phyloP scores from a whole-genome alignment of 2,113 vertebrate genomes.

The Esox niger region DNA sequence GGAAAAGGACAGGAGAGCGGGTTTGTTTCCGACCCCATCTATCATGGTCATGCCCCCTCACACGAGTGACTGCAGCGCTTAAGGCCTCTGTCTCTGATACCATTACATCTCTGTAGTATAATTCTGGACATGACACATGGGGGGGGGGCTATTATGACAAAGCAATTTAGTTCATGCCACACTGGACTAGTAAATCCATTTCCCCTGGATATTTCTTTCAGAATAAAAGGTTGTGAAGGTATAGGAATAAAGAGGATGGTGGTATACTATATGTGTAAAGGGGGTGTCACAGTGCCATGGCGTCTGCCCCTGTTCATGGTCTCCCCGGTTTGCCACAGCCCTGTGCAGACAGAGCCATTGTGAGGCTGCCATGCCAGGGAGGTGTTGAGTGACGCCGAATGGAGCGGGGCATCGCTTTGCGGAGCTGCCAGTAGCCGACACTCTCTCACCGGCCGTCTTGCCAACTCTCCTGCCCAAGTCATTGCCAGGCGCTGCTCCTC shows the following conservation, averaged over 20 bases:
- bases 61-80: conserved; percentile 23
- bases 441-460: conserved; percentile 60
- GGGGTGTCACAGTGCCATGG: no score
- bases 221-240: no score
- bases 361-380: conserved; percentile 52
- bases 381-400: conserved; percentile 54
- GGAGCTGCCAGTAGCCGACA: conserved; percentile 61
- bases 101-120: conserved; percentile 33
- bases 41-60: conserved; percentile 52
- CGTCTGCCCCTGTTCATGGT: background rate
- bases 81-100: conserved; percentile 44
- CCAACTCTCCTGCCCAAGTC: conserved; percentile 44
- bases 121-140: conserved; percentile 26
- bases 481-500: conserved; percentile 30
- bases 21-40: conserved; percentile 56
- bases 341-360: conserved; percentile 48
- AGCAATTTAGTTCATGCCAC: no score
- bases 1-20: conserved; percentile 7
- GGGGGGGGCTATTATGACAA: background rate
- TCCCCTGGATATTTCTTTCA: no score
- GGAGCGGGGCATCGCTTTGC: conserved; percentile 59
- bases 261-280: no score
- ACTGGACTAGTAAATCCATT: no score
- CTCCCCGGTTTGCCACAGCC: conserved; percentile 26
- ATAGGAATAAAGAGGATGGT: no score